phyloP scores from a whole-genome alignment of 2,888 invertebrate species.

The Eucriotettix oculatus region DNA sequence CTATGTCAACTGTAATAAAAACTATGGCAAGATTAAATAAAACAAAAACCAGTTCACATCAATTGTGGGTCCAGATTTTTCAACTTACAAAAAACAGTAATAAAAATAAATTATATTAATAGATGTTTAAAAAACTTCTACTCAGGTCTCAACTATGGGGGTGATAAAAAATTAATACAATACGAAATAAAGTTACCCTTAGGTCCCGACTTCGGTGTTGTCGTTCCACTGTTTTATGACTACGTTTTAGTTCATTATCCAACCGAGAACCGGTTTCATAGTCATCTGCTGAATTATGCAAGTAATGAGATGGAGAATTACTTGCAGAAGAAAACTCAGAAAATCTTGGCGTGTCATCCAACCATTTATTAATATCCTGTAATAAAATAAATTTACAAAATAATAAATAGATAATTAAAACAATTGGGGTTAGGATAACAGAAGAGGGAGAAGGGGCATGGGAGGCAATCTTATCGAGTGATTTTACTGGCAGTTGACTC shows the following conservation, averaged over 20 bases:
- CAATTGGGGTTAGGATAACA: too few species aligned
- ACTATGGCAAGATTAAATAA: too few species aligned
- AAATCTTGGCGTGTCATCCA: constrained; percentile 66
- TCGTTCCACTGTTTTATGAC: constrained; percentile 1
- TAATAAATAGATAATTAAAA: too few species aligned
- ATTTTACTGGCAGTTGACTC: too few species aligned
- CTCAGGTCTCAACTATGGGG: too few species aligned
- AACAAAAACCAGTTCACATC: too few species aligned
- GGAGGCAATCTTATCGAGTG: too few species aligned
- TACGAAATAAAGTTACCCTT: not conserved
- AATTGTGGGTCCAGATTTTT: too few species aligned
- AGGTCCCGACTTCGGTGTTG: not conserved
- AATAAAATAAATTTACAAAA: constrained; percentile 6
- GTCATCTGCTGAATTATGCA: constrained; percentile 39
- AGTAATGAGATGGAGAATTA: constrained; percentile 53
- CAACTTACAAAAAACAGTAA: not conserved
- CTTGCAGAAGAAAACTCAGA: constrained; percentile 61
- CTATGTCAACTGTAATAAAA: too few species aligned
- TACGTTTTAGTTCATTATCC: constrained; percentile 6
- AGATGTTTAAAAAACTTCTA: too few species aligned
- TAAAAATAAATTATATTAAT: not conserved
- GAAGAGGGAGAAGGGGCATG: too few species aligned
- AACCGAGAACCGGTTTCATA: constrained; percentile 23
- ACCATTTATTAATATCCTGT: constrained; percentile 75
- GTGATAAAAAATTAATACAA: too few species aligned